These are phyloP conservation scores for Medauroidea extradentata DNA, from an alignment of 1,140 invertebrate genomes.

Conservation along the genomic window DNA sequence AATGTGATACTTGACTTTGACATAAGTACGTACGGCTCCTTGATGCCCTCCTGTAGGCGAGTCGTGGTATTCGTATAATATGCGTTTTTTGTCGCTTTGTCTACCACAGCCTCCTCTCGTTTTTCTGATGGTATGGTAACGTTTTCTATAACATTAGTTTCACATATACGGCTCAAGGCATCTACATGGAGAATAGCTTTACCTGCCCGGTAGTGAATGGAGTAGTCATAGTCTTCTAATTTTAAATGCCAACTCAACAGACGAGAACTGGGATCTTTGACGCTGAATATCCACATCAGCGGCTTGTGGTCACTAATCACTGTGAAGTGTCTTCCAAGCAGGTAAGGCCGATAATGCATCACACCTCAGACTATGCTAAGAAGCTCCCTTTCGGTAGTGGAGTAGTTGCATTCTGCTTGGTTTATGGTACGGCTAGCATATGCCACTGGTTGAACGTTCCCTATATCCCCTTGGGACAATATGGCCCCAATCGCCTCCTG, in stretches of 20 bases:
- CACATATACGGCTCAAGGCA: slow-evolving; percentile 20
- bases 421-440: slow-evolving; percentile 36
- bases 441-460: slow-evolving; percentile 17
- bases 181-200: slow-evolving; percentile 36
- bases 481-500: slow-evolving; percentile 15
- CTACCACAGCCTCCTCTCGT: neutral
- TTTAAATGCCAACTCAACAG: slow-evolving; percentile 48
- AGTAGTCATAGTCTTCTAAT: slow-evolving; percentile 45
- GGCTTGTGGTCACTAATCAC: slow-evolving; percentile 50
- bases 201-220: slow-evolving; percentile 42
- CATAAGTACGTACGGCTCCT: slow-evolving; percentile 5
- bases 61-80: slow-evolving; percentile 4
- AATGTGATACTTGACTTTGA: neutral
- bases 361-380: slow-evolving; percentile 48
- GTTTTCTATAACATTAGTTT: too few species aligned
- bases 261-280: slow-evolving; percentile 44
- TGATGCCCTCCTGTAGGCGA: neutral
- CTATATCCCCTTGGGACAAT: slow-evolving; percentile 16
- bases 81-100: neutral
- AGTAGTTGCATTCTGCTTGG: slow-evolving; percentile 32
- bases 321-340: slow-evolving; percentile 44
- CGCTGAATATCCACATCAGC: slow-evolving; percentile 43
- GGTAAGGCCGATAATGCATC: slow-evolving; percentile 43
- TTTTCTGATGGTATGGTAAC: neutral
- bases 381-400: too few species aligned